Base-by-base conservation (phyloP, 2,113 vertebrate genomes). In the Callithrix jacchus region DNA sequence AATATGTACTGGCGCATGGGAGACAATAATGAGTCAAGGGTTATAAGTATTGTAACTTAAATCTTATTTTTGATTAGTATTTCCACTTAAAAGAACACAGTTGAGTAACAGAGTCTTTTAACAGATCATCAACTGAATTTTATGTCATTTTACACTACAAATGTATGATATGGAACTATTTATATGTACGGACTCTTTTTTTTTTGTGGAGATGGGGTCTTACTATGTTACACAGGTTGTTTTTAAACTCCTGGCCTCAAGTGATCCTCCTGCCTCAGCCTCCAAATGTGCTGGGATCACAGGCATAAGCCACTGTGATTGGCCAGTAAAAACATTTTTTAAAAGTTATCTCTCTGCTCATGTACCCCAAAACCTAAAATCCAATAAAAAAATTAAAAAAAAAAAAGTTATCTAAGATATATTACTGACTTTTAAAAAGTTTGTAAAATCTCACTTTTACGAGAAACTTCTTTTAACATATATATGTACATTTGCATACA, bases 1-100 rank as follows among this genome's bases (percentile, higher is more conserved):
- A 76, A 87, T 76, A 17, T 87, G 2, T 45, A 77, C 0, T 17
- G 25, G 37, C 20, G 5, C 13, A 76, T 9, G 2, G 52, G 5
- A 76, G 73, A 93, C 17, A 77, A 84, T 90, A 88, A 73, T 6
- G 83, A 2, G 14, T 52, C 32, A 76, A 54, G 14, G 47, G 68
- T 93, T 95, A 91, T 0, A 87, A 20, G 45, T 47, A 94, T 0
- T 92, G 1, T 40, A 91, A 92, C 68, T 37, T 54, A 90, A 80
- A 56, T 49, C 12, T 82, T 23, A 85, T 73, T 91, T 95, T 83
- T 93, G 4, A 79, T 21, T 61, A 40, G 40, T 52, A 70, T 97
- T 94, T 81, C n/a, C 74, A 96, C 45, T 79, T 95, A 66, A 85
- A 97, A 94, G 64, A 86, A 74, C 9, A 66, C 1, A 96, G 89